Conservation (phyloP, 1,140 invertebrate species). For the Drosophila grimshawi region DNA sequence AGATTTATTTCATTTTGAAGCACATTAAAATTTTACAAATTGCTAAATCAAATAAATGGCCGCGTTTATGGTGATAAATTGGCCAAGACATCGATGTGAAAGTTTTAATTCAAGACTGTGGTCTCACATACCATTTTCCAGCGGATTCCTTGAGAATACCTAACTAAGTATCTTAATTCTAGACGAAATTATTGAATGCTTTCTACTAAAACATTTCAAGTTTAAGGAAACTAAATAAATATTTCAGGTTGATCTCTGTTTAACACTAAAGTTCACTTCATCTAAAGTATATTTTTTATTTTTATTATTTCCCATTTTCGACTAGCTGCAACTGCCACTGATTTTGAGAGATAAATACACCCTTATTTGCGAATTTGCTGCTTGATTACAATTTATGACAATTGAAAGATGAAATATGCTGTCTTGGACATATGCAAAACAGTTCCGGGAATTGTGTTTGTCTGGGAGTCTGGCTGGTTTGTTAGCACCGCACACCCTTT, state of each 20-base stretch:
- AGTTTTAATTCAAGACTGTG: slow-evolving; percentile 57
- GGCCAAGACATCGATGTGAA: slow-evolving; percentile 62
- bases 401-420: slow-evolving; percentile 55
- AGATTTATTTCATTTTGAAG: slow-evolving; percentile 78
- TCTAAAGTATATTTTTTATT: no score
- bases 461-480: neutral
- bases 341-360: no score
- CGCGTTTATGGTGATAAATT: slow-evolving; percentile 80
- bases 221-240: no score
- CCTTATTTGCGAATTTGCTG: slow-evolving; percentile 8
- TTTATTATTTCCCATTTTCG: neutral
- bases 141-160: slow-evolving; percentile 5
- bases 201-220: no score
- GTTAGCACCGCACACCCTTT: slow-evolving; percentile 13
- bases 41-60: slow-evolving; percentile 79
- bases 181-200: neutral
- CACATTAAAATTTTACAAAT: slow-evolving; percentile 82
- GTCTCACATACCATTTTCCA: slow-evolving; percentile 1
- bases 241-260: no score
- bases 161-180: neutral
- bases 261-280: no score
- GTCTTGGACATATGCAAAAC: slow-evolving; percentile 54
- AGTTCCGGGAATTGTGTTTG: slow-evolving; percentile 10
- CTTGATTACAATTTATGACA: slow-evolving; percentile 58
- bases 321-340: no score